Evolutionary conservation across 2,888 invertebrate species (phyloP).

Genomic region (Galerucella nymphaeae): DNA sequence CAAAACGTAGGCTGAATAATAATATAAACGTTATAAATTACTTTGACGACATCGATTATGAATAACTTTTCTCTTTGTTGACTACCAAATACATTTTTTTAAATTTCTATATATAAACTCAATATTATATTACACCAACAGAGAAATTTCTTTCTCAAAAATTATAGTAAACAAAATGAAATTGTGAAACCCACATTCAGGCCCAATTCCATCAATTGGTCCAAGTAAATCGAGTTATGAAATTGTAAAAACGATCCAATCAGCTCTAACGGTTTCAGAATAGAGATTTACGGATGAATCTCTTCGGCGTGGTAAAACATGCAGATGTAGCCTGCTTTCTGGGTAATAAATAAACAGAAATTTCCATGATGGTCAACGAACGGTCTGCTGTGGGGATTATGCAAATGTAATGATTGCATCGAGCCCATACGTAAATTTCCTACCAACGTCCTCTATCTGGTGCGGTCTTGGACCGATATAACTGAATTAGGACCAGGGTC

Average conservation of each 20-base stretch:
- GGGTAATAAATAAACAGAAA: constrained; percentile 59
- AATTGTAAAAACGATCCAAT: constrained; percentile 9
- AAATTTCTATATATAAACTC: no score
- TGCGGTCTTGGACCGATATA: constrained; percentile 55
- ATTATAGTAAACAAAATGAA: background rate
- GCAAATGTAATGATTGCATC: constrained; percentile 63
- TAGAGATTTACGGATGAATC: constrained; percentile 25
- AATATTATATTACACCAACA: no score
- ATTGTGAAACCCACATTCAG: background rate
- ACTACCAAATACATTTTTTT: no score
- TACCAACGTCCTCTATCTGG: constrained; percentile 50
- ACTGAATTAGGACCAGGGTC: constrained; percentile 51
- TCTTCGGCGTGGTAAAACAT: constrained; percentile 44
- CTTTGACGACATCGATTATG: no score
- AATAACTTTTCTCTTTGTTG: no score
- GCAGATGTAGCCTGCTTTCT: constrained; percentile 47
- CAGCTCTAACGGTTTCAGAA: constrained; percentile 1
- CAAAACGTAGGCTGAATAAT: no score
- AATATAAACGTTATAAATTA: no score
- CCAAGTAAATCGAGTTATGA: background rate
- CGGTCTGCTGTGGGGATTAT: constrained; percentile 59
- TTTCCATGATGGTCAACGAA: constrained; percentile 58
- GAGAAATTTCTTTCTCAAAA: no score
- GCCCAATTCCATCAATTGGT: background rate
- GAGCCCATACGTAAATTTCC: constrained; percentile 51